Evolutionary conservation across 2,113 vertebrate genomes (phyloP), one percentile per base, ranked within the genome.

Genomic region (Pituophis catenifer): DNA sequence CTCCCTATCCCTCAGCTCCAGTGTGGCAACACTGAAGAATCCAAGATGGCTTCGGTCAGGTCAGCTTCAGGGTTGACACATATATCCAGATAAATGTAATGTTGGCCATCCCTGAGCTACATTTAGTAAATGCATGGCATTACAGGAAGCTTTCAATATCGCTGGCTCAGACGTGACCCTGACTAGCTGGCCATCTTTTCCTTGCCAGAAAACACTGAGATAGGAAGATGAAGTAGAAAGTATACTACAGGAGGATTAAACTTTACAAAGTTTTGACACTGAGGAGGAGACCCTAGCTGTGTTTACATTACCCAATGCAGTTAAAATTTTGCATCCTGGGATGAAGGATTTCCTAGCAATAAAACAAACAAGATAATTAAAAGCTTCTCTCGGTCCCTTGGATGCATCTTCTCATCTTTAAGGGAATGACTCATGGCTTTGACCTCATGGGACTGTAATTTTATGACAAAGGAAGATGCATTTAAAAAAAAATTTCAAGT

Each of bases 341-440:
- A 91, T 88, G 12, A 89, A 92, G 59, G 86, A 88, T 86, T 91
- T 92, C 86, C 21, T 29, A 59, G 86, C 62, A 48, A 85, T 94
- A 94, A 89, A 89, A 33, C 33, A 65, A 54, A 23, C 33, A 38
- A n/a, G 23, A 33, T 86, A 58, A 93, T 93, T 89, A 91, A 89
- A 89, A 57, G 90, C 29, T 89, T 38, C 48, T 58, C 57, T 70
- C 10, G 1, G 50, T 91, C 65, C 58, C 86, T 59, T 87, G 12
- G n/a, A 59, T 58, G 53, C 53, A 48, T 29, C 86, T 21, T 88
- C 17, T 93, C 38, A 91, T 88, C 62, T 89, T 91, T 58, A 89
- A 53, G 54, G 86, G 90, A 93, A 65, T 81, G 54, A 86, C 75
- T 81, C 54, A 89, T 29, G 50, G 23, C 15, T 89, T 89, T 59